Conservation (phyloP, 2,888 invertebrate species). For the Pimpla rufipes region DNA sequence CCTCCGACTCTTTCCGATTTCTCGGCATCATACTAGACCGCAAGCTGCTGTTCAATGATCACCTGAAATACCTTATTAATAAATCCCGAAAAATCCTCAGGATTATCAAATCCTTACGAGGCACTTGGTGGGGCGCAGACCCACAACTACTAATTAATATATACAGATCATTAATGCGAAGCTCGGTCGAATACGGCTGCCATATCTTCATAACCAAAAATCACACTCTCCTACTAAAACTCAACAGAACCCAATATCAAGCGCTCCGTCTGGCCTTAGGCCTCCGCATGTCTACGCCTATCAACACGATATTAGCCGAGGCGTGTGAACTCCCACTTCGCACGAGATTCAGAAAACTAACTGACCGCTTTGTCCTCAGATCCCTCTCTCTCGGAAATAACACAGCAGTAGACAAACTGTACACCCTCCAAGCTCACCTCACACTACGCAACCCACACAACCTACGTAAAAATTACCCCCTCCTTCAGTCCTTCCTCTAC, state of each 20-base stretch:
- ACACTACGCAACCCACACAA: constrained; percentile 1
- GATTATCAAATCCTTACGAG: constrained; percentile 19
- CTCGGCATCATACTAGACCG: constrained; percentile 25
- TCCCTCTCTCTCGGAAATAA: background rate
- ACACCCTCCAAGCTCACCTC: background rate
- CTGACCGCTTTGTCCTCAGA: background rate
- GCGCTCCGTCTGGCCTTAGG: constrained; percentile 4
- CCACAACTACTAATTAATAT: constrained; percentile 6
- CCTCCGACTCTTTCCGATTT: background rate
- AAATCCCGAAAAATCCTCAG: background rate
- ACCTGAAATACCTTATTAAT: background rate
- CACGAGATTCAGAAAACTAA: background rate
- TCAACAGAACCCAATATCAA: constrained; percentile 16
- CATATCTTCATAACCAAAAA: constrained; percentile 1
- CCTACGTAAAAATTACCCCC: background rate
- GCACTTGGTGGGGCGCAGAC: constrained; percentile 27
- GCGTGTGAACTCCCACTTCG: background rate
- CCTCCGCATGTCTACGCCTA: constrained; percentile 7
- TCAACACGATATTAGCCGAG: constrained; percentile 11
- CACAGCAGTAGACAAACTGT: background rate
- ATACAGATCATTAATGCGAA: constrained; percentile 14
- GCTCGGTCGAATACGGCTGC: constrained; percentile 22
- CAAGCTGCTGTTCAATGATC: constrained; percentile 4
- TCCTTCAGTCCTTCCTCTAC: background rate
- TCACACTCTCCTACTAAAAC: background rate